Evolutionary conservation across 1,140 invertebrate genomes (phyloP).

Genomic region (Kradibia gibbosae): DNA sequence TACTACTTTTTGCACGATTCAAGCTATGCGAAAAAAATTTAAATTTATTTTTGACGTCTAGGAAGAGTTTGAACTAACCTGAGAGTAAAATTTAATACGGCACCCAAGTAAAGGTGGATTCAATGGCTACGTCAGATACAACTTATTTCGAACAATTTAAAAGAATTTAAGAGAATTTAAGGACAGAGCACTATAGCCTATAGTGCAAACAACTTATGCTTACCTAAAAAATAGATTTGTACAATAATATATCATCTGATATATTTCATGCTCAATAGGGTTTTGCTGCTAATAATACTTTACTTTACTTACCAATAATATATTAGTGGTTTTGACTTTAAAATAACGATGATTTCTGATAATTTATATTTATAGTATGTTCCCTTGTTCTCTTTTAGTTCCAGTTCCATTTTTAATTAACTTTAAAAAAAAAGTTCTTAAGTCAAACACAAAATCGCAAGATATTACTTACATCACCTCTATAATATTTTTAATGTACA

Average conservation of each 20-base stretch:
- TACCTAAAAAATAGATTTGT: not conserved
- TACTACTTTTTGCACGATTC: slow-evolving; percentile 20
- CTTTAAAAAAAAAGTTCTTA: too few relatives aligned
- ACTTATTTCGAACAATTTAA: slow-evolving; percentile 21
- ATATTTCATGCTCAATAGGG: not conserved
- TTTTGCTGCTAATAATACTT: too few relatives aligned
- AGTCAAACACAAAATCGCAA: too few relatives aligned
- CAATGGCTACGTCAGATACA: slow-evolving; percentile 7
- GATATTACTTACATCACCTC: too few relatives aligned
- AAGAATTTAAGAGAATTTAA: slow-evolving; percentile 14
- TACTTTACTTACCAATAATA: too few relatives aligned
- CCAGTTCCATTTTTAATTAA: too few relatives aligned
- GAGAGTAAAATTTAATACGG: slow-evolving; percentile 41
- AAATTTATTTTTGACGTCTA: slow-evolving; percentile 35
- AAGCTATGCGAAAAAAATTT: slow-evolving; percentile 12
- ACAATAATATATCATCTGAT: not conserved
- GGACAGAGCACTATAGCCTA: not conserved
- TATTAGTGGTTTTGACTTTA: too few relatives aligned
- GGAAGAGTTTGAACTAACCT: slow-evolving; percentile 19
- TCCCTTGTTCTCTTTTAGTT: too few relatives aligned
- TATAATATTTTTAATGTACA: too few relatives aligned
- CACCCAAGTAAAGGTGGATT: not conserved
- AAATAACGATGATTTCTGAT: too few relatives aligned
- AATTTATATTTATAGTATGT: too few relatives aligned
- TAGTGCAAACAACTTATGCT: slow-evolving; percentile 2